Evolutionary conservation across 2,797 vertebrate species (phyloP), one percentile per base, ranked within the genome.

Genomic region (Melanotaenia boesemani): DNA sequence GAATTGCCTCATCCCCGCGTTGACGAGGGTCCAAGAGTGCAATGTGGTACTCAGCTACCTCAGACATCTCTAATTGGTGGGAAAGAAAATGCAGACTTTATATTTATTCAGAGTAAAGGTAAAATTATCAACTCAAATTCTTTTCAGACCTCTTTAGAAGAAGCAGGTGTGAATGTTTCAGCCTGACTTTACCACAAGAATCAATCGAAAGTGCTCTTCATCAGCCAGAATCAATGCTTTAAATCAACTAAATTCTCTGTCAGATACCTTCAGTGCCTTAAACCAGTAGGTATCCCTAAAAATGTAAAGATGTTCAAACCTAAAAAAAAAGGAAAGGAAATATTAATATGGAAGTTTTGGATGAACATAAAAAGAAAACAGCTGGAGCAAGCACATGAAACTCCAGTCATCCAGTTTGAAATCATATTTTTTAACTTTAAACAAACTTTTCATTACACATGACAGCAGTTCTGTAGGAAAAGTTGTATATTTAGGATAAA

Each of bases 21-120:
- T 93, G 87, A 93, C 71, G 76, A 72, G 69, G 72, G 86, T 90
- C 93, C 91, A 94, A 92, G 75, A 91, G 86, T 86, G 84, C 75
- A 87, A 76, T 80, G 86, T 79, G 82, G 65, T 68, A 81, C 84
- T 81, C 86, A 73, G 85, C 76, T 81, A 81, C 78, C 80, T 24
- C 86, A 83, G 88, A 87, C 84, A 1, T 62, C 65, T 88, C 81
- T 82, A 80, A 88, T 89, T 89, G 88, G 80, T 77, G 81, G 82
- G 74, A 81, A 79, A 74, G 70, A 76, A 77, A 75, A 74, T 20
- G 55, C n/a, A 72, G 59, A 79, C 48, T 11, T 44, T 63, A 58
- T 44, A n/a, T 58, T 84, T 28, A 67, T 67, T 67, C 50, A 55
- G 62, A 54, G 30, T 8, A 54, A 62, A 54, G 36, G 37, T 0